Evolutionary conservation across 2,888 invertebrate genomes (phyloP), one percentile per base, ranked within the genome.

Genomic region (Toxonevra muliebris): DNA sequence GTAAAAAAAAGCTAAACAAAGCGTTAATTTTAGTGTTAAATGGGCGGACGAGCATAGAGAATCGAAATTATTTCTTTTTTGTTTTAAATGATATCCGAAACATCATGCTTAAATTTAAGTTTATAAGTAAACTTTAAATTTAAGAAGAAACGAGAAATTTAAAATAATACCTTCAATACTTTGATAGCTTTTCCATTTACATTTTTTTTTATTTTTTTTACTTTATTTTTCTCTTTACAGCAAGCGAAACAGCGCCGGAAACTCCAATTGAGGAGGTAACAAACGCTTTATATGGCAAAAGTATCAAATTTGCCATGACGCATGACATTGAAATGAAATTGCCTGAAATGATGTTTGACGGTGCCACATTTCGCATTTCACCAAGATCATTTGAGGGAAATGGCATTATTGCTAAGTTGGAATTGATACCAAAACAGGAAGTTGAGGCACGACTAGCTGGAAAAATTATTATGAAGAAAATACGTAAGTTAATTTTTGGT

Each of bases 221-320:
- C 7, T 11, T 12, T 64, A 13, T 43, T 43, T 43, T 13, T 52
- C 15, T 41, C 10, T 15, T 48, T 41, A 40, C 48, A 69, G 61
- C 70, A 52, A 19, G 12, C 20, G 57, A 48, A 2, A 54, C 69
- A 69, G 69, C 69, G 2, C 71, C 73, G 69, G 89, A 88, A 82
- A 87, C 89, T 19, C 91, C 91, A n/a, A 82, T 93, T 65, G 91
- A 92, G 85, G 92, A 93, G 85, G 89, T 94, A 15, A 91, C 93
- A 0, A 89, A 89, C 73, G 89, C 91, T 0, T 82, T 94, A 0
- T 90, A 91, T 76, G 89, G 89, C 55, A 92, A 91, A 80, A 89
- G 91, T 10, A 84, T 91, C 0, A 90, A 90, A 76, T 94, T 94
- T 78, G 85, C 94, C 30, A 90, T 92, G 83, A 93, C 92, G 0